Percentiles rank a stretch among this genome's conserved stretches.
Evolutionary conservation across 64 coral and sea anemone genomes (phyloP).

Genomic region (Montipora cactus): DNA sequence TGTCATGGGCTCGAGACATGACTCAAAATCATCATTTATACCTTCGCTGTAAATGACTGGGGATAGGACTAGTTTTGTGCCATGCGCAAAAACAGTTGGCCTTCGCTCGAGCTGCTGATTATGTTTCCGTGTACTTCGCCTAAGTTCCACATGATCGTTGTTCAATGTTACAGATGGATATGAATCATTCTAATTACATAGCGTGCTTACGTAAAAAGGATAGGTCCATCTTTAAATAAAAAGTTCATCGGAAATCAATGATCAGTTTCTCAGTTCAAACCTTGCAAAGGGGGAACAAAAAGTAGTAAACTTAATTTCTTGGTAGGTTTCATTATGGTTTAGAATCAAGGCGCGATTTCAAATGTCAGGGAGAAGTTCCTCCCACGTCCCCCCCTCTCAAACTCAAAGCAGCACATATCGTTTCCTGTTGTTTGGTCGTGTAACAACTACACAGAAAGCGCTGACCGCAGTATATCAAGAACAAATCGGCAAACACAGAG

Average conservation of each 20-base stretch:
- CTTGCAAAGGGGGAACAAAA: not conserved
- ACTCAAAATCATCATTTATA: not conserved
- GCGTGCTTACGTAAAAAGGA: not conserved
- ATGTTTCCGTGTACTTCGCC: not conserved
- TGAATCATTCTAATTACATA: not conserved
- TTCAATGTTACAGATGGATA: not conserved
- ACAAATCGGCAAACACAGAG: too few relatives aligned
- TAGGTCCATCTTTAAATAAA: slow-evolving; percentile 9
- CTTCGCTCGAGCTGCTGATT: not conserved
- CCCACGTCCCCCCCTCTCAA: not conserved
- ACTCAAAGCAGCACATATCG: not conserved
- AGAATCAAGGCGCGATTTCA: not conserved
- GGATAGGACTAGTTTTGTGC: not conserved
- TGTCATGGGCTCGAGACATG: not conserved
- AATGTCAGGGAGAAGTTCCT: not conserved
- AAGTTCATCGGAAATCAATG: slow-evolving; percentile 29
- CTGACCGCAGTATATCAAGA: too few relatives aligned
- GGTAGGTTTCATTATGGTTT: not conserved
- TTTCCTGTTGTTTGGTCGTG: slow-evolving; percentile 25
- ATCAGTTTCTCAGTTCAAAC: not conserved
- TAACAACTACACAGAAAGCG: not conserved
- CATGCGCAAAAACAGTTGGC: not conserved
- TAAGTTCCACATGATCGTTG: not conserved
- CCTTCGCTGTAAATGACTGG: not conserved
- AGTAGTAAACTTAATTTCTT: not conserved